Evolutionary conservation across 2,113 vertebrate genomes (phyloP).

Genomic region (Trematocara unimaculatum): DNA sequence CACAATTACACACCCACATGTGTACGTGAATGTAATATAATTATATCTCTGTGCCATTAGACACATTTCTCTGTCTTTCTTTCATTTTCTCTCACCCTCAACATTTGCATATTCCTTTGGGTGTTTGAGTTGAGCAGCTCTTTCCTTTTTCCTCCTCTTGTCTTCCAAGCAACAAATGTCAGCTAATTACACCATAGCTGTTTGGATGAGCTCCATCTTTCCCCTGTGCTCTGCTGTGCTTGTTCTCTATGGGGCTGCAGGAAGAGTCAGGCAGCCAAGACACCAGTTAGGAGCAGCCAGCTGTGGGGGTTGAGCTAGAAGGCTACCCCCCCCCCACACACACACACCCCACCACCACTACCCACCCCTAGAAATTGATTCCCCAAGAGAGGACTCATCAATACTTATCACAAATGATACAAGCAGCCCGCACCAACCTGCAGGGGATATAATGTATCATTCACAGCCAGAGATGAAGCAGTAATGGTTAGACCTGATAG

Average conservation of each 20-base stretch:
- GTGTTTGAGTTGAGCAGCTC: constrained; percentile 58
- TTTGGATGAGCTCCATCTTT: constrained; percentile 64
- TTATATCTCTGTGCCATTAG: constrained; percentile 38
- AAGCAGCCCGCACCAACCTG: constrained; percentile 13
- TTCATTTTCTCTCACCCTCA: constrained; percentile 24
- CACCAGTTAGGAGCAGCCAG: constrained; percentile 46
- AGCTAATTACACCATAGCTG: constrained; percentile 65
- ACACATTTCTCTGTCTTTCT: constrained; percentile 37
- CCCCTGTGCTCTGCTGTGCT: constrained; percentile 37
- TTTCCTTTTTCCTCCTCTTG: constrained; percentile 43
- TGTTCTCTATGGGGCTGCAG: constrained; percentile 47
- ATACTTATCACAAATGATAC: constrained; percentile 63
- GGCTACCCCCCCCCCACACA: neutral
- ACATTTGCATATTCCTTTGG: constrained; percentile 65
- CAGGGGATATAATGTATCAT: constrained; percentile 47
- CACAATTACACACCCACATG: neutral
- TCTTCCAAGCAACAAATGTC: constrained; percentile 69
- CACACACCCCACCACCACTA: neutral
- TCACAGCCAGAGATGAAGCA: constrained; percentile 29
- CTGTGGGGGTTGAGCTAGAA: constrained; percentile 38
- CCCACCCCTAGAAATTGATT: constrained; percentile 43
- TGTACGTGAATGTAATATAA: constrained; percentile 23
- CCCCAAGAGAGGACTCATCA: constrained; percentile 56
- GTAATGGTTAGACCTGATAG: constrained; percentile 19
- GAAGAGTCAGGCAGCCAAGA: constrained; percentile 50